Evolutionary conservation across 2,888 invertebrate species (phyloP).

Genomic region (Hemithea aestivaria): DNA sequence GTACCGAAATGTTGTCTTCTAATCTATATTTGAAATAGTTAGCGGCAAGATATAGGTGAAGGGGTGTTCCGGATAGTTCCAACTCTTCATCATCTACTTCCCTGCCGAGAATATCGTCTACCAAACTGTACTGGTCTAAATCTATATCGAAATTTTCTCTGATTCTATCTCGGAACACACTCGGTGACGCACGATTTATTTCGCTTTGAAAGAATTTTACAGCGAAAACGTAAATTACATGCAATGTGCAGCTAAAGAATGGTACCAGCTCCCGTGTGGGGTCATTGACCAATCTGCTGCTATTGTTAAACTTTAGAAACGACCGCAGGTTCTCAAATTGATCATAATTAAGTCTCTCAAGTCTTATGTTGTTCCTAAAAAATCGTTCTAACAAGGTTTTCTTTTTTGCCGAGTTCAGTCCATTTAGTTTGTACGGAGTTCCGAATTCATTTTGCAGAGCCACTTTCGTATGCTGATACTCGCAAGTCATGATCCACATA

Average conservation of each 20-base stretch:
- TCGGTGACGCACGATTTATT: constrained; percentile 29
- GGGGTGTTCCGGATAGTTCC: constrained; percentile 38
- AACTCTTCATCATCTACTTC: constrained; percentile 26
- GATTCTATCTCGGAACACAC: constrained; percentile 28
- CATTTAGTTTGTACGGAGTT: constrained; percentile 28
- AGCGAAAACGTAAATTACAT: constrained; percentile 31
- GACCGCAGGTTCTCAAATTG: constrained; percentile 34
- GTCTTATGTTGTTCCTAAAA: constrained; percentile 35
- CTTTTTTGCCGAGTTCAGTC: constrained; percentile 27
- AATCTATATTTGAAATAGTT: constrained; percentile 37
- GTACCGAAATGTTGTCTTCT: constrained; percentile 30
- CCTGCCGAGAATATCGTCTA: constrained; percentile 30
- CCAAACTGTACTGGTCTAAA: constrained; percentile 23
- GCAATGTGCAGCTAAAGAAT: constrained; percentile 33
- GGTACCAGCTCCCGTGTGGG: constrained; percentile 28
- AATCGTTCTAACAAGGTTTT: constrained; percentile 33
- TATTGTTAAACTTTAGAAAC: constrained; percentile 26
- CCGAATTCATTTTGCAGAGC: constrained; percentile 30
- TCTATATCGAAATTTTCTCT: constrained; percentile 29
- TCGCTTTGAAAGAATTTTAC: constrained; percentile 34
- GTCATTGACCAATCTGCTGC: constrained; percentile 9
- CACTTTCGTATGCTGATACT: constrained; percentile 27
- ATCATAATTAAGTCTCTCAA: constrained; percentile 37
- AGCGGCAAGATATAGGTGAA: constrained; percentile 39
- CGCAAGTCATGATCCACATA: constrained; percentile 39